Conservation (phyloP, 37 sponge, comb jelly and placozoan species). For the Aplysina aerophoba region DNA sequence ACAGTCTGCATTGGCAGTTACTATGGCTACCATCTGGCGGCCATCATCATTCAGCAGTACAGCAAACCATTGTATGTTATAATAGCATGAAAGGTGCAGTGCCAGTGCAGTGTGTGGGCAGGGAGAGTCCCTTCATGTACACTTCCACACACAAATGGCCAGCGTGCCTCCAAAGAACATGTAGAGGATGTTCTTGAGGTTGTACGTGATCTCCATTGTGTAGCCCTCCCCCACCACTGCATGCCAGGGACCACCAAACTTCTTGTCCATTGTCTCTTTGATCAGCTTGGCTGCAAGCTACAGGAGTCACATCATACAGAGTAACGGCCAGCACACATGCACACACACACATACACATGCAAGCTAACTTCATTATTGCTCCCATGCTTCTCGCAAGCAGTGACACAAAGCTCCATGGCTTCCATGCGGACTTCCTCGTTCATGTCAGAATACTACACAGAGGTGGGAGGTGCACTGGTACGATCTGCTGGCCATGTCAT, state of each 20-base stretch:
- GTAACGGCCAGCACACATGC: too few relatives aligned
- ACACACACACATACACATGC: neutral
- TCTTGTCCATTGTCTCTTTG: slow-evolving; percentile 99
- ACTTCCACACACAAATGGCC: slow-evolving; percentile 98
- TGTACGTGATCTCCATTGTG: slow-evolving; percentile 94
- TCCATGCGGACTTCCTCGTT: slow-evolving; percentile 96
- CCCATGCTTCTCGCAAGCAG: slow-evolving; percentile 96
- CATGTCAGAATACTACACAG: slow-evolving; percentile 95
- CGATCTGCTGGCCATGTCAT: neutral
- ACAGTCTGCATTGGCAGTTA: too few relatives aligned
- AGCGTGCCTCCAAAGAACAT: slow-evolving; percentile 97
- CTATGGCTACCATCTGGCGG: too few relatives aligned
- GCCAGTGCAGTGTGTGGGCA: too few relatives aligned
- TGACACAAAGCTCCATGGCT: slow-evolving; percentile 99
- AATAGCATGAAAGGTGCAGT: too few relatives aligned
- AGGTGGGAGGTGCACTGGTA: neutral
- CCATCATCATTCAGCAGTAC: too few relatives aligned
- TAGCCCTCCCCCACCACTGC: slow-evolving; percentile 96
- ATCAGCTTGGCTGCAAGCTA: slow-evolving; percentile 97
- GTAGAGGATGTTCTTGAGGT: slow-evolving; percentile 92
- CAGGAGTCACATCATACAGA: neutral
- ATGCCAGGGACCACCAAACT: slow-evolving; percentile 99
- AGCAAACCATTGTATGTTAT: too few relatives aligned
- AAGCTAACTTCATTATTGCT: slow-evolving; percentile 84
- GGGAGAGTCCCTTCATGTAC: slow-evolving; percentile 58